These are phyloP conservation scores for Chionoecetes opilio DNA, from an alignment of 1,140 invertebrate species.

Conservation along the genomic window DNA sequence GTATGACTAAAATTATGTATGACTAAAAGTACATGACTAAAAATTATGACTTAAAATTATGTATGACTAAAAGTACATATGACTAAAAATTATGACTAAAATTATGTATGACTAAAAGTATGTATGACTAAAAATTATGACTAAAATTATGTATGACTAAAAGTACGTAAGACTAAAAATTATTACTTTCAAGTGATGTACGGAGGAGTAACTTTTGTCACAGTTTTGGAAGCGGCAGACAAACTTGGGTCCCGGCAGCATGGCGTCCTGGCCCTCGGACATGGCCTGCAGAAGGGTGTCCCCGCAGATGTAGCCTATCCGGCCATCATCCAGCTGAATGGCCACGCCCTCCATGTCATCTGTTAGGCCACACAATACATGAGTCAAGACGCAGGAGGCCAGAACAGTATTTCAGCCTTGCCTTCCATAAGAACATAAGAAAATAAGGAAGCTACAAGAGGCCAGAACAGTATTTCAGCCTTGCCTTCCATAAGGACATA, in stretches of 20 bases:
- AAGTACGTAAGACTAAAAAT: too few relatives aligned
- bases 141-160: too few relatives aligned
- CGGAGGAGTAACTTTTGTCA: constrained; percentile 67
- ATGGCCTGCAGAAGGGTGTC: constrained; percentile 71
- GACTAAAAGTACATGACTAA: too few relatives aligned
- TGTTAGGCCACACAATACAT: constrained; percentile 1
- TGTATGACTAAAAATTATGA: too few relatives aligned
- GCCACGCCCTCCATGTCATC: constrained; percentile 73
- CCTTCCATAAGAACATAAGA: too few relatives aligned
- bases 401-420: neutral
- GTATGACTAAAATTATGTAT: too few relatives aligned
- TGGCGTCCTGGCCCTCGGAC: constrained; percentile 37
- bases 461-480: neutral
- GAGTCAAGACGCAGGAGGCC: neutral
- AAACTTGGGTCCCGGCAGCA: constrained; percentile 39
- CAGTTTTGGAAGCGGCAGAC: constrained; percentile 64
- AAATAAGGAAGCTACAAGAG: too few relatives aligned
- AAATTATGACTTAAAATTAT: too few relatives aligned
- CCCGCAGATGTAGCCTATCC: constrained; percentile 72
- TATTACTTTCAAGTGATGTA: constrained; percentile 67
- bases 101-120: too few relatives aligned
- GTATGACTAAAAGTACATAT: too few relatives aligned
- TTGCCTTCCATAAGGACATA: too few relatives aligned
- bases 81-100: too few relatives aligned
- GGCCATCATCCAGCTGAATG: constrained; percentile 73